Conservation (phyloP, 2,113 vertebrate genomes). For the Notothenia coriiceps region DNA sequence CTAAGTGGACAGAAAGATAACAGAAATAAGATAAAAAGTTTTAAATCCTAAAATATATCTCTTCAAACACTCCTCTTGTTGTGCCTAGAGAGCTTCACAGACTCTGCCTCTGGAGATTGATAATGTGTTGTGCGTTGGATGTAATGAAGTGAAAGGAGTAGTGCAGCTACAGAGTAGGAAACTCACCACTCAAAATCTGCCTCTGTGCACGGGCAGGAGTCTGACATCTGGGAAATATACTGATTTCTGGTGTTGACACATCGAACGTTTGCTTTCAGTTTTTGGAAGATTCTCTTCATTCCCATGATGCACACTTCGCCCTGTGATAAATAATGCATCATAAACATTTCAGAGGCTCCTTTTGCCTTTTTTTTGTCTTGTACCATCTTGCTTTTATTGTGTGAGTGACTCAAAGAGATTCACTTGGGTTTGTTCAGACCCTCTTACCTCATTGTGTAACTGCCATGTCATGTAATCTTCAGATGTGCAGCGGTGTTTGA, state of each 20-base stretch:
- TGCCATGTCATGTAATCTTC: slow-evolving; percentile 93
- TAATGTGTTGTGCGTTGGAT: slow-evolving; percentile 62
- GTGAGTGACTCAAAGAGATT: slow-evolving; percentile 37
- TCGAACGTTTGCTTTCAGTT: slow-evolving; percentile 89
- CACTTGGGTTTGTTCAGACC: slow-evolving; percentile 15
- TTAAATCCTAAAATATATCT: slow-evolving; percentile 35
- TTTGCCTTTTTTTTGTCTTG: slow-evolving; percentile 12
- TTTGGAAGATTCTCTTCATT: slow-evolving; percentile 92
- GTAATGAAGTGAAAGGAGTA: slow-evolving; percentile 72
- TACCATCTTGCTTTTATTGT: slow-evolving; percentile 52
- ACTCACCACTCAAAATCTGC: slow-evolving; percentile 96
- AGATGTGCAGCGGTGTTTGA: slow-evolving; percentile 87
- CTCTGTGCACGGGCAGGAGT: slow-evolving; percentile 93
- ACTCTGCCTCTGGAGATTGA: slow-evolving; percentile 58
- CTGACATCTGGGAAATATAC: slow-evolving; percentile 89
- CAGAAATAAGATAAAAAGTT: slow-evolving; percentile 22
- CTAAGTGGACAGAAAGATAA: slow-evolving; percentile 6
- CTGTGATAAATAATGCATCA: slow-evolving; percentile 84
- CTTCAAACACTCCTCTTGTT: slow-evolving; percentile 33
- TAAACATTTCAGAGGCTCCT: slow-evolving; percentile 56
- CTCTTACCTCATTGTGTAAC: slow-evolving; percentile 89
- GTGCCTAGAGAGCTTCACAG: slow-evolving; percentile 55
- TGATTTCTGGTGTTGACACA: slow-evolving; percentile 93
- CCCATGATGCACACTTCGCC: slow-evolving; percentile 96
- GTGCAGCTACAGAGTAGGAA: slow-evolving; percentile 39